phyloP scores from a whole-genome alignment of 2,797 vertebrate genomes.

The Tokudaia muenninki region DNA sequence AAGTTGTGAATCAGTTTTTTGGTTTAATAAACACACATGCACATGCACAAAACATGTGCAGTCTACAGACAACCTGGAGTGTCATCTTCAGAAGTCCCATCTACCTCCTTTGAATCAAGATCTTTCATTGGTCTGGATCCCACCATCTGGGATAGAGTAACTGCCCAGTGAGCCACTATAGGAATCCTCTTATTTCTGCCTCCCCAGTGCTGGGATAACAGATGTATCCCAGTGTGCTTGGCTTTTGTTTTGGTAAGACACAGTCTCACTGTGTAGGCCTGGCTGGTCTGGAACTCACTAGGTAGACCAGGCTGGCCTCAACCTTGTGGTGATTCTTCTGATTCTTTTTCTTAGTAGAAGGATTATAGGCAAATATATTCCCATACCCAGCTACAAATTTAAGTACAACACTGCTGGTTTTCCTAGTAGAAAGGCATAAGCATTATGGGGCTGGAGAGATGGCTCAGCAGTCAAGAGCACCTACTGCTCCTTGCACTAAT shows the following conservation, averaged over 20 bases:
- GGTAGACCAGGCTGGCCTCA: neutral
- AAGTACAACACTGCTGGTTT: conserved; percentile 36
- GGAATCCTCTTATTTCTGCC: neutral
- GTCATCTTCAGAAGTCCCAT: neutral
- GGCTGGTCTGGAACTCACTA: neutral
- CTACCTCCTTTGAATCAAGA: neutral
- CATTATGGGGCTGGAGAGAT: neutral
- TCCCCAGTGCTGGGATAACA: neutral
- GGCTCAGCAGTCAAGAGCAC: neutral
- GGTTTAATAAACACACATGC: neutral
- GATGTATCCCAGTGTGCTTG: neutral
- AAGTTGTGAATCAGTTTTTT: conserved; percentile 39
- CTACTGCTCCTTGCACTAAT: neutral
- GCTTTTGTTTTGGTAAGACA: neutral
- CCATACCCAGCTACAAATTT: neutral
- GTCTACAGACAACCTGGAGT: neutral
- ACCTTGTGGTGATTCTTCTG: neutral
- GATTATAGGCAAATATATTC: neutral
- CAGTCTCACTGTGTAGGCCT: neutral
- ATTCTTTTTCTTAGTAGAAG: neutral
- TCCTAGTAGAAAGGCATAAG: conserved; percentile 8
- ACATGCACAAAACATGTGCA: neutral
- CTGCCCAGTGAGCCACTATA: neutral
- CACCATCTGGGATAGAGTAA: neutral
- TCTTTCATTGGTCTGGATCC: neutral